A percentile compares a stretch with the other conserved stretches of the same genome.
Conservation (phyloP, 2,113 vertebrate genomes). For the Onychorhynchus coronatus region DNA sequence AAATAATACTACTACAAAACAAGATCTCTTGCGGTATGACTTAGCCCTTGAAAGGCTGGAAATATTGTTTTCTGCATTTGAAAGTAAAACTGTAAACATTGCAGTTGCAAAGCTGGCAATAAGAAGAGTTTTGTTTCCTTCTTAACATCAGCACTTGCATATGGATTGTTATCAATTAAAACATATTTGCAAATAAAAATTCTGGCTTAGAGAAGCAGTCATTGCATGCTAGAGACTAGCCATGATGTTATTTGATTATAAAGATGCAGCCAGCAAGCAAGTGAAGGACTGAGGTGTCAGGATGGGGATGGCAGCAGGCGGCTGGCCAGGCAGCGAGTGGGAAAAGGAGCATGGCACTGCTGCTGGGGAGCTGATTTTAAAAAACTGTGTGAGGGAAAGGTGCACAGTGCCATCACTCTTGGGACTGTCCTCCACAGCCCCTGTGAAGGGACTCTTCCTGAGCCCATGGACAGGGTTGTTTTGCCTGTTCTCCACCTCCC, state of each 20-base stretch:
- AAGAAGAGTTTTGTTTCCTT: not conserved
- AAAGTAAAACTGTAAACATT: not conserved
- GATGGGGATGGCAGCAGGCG: not conserved
- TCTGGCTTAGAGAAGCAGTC: not conserved
- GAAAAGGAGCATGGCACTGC: fast-evolving
- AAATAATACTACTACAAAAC: not conserved
- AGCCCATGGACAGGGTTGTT: not conserved
- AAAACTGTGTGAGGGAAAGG: not conserved
- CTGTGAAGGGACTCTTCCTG: not conserved
- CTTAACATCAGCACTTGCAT: not conserved
- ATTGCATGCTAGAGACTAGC: not conserved
- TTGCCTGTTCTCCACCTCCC: not conserved
- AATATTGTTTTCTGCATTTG: not conserved
- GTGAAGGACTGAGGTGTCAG: fast-evolving
- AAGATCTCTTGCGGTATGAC: not conserved
- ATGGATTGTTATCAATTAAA: not conserved
- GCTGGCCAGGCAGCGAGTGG: not conserved
- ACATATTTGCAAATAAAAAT: not conserved
- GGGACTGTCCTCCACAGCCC: not conserved
- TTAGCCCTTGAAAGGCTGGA: not conserved
- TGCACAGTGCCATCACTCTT: not conserved
- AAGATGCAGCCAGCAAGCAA: not conserved
- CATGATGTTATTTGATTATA: not conserved
- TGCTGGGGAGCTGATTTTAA: not conserved
- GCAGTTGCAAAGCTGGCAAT: not conserved